Base-by-base conservation (phyloP, 2,113 vertebrate species). In the Protomyctophum bolini region DNA sequence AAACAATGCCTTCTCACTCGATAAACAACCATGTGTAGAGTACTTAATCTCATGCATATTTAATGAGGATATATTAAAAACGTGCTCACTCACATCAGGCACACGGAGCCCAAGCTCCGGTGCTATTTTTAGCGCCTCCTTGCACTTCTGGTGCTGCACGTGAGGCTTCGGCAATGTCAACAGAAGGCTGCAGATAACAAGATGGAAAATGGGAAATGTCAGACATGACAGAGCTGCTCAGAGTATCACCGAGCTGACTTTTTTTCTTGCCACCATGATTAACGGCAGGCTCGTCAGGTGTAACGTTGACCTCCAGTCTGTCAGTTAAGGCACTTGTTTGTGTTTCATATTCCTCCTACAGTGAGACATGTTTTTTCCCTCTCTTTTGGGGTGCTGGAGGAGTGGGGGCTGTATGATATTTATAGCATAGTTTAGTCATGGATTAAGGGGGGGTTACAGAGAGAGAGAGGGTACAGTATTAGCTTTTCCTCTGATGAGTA, bases 41-140 rank as follows among this genome's bases (percentile, higher is more conserved):
- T 76, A 76, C 72, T 85, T 88, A 85, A 87, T 86, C 84, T 87
- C 87, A 81, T 90, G 79, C 80, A 89, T 90, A 84, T 83, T 88
- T 79, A 79, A 89, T 83, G 69, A 80, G 81, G 69, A 74, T 77
- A 76, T 91, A 91, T 91, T 89, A 87, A 87, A 91, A 91, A 85
- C 81, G 75, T 84, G 86, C 83, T 84, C 82, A 69, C 75, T 87
- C 88, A 77, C 77, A 79, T 80, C 82, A 80, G 73, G 78, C 72
- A 77, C 82, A 64, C 61, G 29, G 77, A 77, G 86, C 79, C 55
- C 68, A 61, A 21, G 65, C 57, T 80, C 75, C 8, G 78, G 21
- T 50, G 79, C 86, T 91, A 89, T 89, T 87, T 89, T 84, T 91
- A 86, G 86, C 72, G 8, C 81, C 79, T 83, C 83, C 83, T 81